Percentiles rank a stretch among this genome's conserved stretches.
These are phyloP conservation scores for Coturnix japonica DNA, from an alignment of 2,113 vertebrate species.

Conservation along the genomic window DNA sequence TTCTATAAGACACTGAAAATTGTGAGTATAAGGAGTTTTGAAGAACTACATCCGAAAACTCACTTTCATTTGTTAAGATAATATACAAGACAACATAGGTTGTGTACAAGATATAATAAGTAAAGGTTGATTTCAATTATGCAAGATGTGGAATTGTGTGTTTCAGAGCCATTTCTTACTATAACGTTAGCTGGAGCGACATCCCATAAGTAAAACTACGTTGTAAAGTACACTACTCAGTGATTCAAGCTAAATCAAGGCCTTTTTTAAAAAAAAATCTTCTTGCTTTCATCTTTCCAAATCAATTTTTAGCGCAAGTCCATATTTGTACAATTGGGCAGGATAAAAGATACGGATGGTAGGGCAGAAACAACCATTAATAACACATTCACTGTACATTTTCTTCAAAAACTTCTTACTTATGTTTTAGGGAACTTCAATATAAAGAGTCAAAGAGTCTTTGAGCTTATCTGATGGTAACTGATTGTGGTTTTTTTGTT, in stretches of 20 bases:
- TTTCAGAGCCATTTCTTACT: not conserved
- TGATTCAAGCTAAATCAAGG: not conserved
- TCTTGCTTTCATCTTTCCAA: not conserved
- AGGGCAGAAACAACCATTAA: not conserved
- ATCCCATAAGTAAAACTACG: fast-evolving
- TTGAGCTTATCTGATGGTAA: not conserved
- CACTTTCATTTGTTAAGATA: not conserved
- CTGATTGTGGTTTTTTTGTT: no score
- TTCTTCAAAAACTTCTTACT: not conserved
- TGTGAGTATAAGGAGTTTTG: not conserved
- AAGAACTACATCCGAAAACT: not conserved
- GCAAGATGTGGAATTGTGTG: not conserved
- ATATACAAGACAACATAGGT: not conserved
- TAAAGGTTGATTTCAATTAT: not conserved
- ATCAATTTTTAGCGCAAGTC: not conserved
- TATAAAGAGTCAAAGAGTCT: not conserved
- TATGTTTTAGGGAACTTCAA: not conserved
- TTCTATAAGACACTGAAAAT: not conserved
- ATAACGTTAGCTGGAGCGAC: not conserved
- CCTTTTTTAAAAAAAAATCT: not conserved
- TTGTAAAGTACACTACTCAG: not conserved
- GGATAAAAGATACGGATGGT: not conserved
- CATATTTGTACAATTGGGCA: not conserved
- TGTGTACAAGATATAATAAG: no score
- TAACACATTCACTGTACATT: not conserved